These are phyloP conservation scores for Chirona hameri DNA, from an alignment of 2,888 invertebrate genomes.

Conservation along the genomic window DNA sequence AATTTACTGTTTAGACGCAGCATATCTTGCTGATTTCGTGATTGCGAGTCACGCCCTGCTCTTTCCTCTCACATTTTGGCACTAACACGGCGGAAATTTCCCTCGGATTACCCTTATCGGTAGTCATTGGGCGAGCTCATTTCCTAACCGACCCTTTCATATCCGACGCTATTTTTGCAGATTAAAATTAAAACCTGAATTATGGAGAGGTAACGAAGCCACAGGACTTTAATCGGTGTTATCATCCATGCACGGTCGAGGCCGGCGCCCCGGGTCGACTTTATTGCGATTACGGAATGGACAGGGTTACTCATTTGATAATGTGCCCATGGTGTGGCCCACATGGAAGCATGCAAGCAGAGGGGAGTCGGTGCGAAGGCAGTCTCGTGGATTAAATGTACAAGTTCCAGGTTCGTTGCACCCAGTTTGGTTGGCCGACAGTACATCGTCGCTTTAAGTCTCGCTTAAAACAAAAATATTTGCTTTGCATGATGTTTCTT, in stretches of 20 bases:
- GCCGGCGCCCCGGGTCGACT: neutral
- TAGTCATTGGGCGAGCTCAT: neutral
- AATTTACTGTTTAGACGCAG: no score
- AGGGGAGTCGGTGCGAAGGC: no score
- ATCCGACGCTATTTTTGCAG: constrained; percentile 22
- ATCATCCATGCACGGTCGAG: neutral
- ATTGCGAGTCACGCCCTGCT: no score
- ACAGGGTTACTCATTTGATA: neutral
- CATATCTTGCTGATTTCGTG: no score
- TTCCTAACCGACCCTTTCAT: constrained; percentile 22
- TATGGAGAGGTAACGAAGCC: constrained; percentile 4
- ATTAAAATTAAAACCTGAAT: constrained; percentile 23
- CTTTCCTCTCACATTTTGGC: neutral
- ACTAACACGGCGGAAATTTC: neutral
- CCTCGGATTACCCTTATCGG: neutral
- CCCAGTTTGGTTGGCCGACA: no score
- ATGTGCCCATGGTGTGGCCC: neutral
- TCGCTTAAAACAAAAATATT: no score
- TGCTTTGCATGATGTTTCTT: no score
- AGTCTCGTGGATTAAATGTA: no score
- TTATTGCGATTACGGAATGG: neutral
- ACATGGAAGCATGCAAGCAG: no score
- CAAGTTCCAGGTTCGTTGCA: no score
- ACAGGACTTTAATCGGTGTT: neutral
- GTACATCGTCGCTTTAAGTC: no score